Percentiles rank a stretch among this genome's conserved stretches.
These are phyloP conservation scores for Manacus vitellinus DNA, from an alignment of 2,113 vertebrate species.

Conservation along the genomic window DNA sequence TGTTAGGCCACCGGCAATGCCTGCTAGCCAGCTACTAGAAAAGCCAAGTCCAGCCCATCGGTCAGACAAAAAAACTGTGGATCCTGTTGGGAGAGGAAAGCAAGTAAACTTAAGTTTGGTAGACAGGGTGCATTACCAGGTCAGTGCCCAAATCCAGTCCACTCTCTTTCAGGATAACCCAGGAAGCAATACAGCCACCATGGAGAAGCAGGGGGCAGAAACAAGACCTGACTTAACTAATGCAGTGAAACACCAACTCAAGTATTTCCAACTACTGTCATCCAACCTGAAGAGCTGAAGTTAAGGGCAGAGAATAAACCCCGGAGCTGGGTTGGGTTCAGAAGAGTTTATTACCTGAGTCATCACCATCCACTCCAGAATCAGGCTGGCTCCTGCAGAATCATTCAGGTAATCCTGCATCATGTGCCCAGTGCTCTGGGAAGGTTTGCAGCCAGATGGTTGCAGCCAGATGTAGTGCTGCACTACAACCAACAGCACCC, in stretches of 20 bases:
- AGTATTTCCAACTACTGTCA: neutral
- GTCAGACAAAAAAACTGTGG: neutral
- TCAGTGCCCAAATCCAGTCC: neutral
- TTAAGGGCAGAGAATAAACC: neutral
- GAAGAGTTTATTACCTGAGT: neutral
- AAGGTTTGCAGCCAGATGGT: neutral
- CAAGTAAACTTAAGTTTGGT: neutral
- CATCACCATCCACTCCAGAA: neutral
- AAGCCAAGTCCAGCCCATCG: neutral
- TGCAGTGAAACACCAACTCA: neutral
- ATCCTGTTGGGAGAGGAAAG: neutral
- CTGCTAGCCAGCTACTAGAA: neutral
- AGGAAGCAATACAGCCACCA: neutral
- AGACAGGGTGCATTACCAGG: neutral
- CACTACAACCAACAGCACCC: neutral
- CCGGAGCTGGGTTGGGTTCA: neutral
- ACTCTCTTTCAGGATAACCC: neutral
- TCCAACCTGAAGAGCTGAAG: neutral
- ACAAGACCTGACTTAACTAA: neutral
- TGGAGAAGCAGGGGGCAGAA: neutral
- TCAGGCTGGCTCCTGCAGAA: neutral
- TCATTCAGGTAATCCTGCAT: neutral
- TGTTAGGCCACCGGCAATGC: neutral
- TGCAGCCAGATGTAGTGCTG: neutral
- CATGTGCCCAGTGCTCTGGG: rapidly evolving